Conservation (phyloP, 2,888 invertebrate genomes). For the Aspidapion aeneum region DNA sequence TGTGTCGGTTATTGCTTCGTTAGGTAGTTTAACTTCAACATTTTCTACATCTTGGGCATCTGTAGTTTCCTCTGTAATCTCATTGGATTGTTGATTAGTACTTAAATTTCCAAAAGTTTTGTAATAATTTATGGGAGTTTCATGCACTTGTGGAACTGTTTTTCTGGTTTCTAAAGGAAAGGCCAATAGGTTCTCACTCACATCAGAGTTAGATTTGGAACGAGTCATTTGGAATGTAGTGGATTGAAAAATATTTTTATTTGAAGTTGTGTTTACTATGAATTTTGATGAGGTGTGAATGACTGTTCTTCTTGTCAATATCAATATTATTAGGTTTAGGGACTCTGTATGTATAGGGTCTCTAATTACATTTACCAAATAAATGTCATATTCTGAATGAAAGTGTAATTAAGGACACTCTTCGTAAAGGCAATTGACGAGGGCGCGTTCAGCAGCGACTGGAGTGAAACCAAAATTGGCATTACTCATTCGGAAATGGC, state of each 20-base stretch:
- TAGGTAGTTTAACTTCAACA: background rate
- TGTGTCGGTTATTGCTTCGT: background rate
- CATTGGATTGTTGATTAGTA: background rate
- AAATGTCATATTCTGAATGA: too few species aligned
- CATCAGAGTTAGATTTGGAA: constrained; percentile 19
- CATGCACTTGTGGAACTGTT: constrained; percentile 19
- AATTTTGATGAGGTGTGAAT: constrained; percentile 19
- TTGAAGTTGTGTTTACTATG: constrained; percentile 9
- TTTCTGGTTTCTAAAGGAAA: constrained; percentile 16
- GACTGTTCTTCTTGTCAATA: background rate
- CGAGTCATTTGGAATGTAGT: constrained; percentile 19
- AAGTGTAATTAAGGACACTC: too few species aligned
- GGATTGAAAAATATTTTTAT: background rate
- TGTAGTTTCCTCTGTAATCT: background rate
- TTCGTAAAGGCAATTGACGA: too few species aligned
- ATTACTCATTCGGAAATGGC: too few species aligned
- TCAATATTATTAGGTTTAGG: background rate
- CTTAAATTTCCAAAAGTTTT: background rate
- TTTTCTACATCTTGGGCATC: background rate
- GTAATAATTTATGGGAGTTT: constrained; percentile 16
- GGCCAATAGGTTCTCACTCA: background rate
- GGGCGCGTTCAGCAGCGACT: too few species aligned
- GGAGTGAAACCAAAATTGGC: too few species aligned
- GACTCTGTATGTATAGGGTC: too few species aligned
- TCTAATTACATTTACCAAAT: too few species aligned